These are phyloP conservation scores for Capitulum mitella DNA, from an alignment of 2,888 invertebrate species.

Conservation along the genomic window DNA sequence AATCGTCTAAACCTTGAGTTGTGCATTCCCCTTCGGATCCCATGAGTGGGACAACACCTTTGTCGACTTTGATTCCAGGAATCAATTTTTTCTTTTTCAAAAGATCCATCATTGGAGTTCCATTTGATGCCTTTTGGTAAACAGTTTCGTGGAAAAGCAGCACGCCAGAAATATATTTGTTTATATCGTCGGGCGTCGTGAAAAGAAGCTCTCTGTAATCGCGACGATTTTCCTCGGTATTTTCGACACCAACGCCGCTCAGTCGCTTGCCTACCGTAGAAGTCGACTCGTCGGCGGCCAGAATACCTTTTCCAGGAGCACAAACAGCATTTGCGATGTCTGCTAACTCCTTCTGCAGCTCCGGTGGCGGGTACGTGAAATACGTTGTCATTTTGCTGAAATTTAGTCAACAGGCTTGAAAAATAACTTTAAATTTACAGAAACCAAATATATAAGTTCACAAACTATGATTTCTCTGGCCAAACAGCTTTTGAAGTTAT, in stretches of 20 bases:
- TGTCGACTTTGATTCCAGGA: slow-evolving; percentile 94
- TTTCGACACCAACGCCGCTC: slow-evolving; percentile 80
- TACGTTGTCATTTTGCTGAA: slow-evolving; percentile 59
- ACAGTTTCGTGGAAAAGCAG: slow-evolving; percentile 98
- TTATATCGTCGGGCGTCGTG: slow-evolving; percentile 62
- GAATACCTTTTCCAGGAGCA: slow-evolving; percentile 88
- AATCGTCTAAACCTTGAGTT: slow-evolving; percentile 94
- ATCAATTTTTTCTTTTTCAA: slow-evolving; percentile 83
- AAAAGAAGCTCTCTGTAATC: slow-evolving; percentile 65
- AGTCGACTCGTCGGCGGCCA: slow-evolving; percentile 96
- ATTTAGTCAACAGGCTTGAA: not conserved
- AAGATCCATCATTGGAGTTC: slow-evolving; percentile 72
- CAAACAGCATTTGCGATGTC: slow-evolving; percentile 83
- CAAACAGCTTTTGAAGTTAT: not conserved
- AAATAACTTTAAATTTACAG: not conserved
- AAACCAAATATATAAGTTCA: not conserved
- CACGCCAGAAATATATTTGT: slow-evolving; percentile 86
- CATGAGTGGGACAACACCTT: slow-evolving; percentile 86
- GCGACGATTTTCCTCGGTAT: slow-evolving; percentile 84
- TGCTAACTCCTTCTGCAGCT: slow-evolving; percentile 78
- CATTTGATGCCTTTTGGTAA: slow-evolving; percentile 90
- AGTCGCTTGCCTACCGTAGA: slow-evolving; percentile 84
- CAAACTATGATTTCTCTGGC: not conserved
- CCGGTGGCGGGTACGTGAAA: slow-evolving; percentile 71
- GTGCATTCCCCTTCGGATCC: slow-evolving; percentile 93